These are phyloP conservation scores for Drosophila infuscata DNA, from an alignment of 2,888 invertebrate genomes.

Conservation along the genomic window DNA sequence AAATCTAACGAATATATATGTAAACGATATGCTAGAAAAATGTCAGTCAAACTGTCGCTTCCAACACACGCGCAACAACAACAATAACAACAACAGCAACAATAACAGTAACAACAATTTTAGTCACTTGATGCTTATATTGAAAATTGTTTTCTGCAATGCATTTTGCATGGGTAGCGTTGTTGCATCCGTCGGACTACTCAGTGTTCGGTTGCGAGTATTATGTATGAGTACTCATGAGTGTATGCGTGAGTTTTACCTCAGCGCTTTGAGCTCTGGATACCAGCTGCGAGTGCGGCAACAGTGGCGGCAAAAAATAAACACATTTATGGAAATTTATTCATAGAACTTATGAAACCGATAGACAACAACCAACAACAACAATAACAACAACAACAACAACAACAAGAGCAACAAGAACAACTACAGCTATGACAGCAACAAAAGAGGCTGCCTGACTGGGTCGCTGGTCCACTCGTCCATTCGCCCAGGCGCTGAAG, in stretches of 20 bases:
- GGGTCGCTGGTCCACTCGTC: constrained; percentile 67
- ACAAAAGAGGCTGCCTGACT: constrained; percentile 76
- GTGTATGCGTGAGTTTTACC: constrained; percentile 49
- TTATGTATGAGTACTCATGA: constrained; percentile 22
- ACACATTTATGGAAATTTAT: constrained; percentile 84
- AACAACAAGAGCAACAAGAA: constrained; percentile 56
- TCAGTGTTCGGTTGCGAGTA: constrained; percentile 19
- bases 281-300: constrained; percentile 71
- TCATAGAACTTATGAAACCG: constrained; percentile 84
- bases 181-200: constrained; percentile 71
- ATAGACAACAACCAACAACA: constrained; percentile 70
- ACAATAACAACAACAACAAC: constrained; percentile 44
- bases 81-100: constrained; percentile 31
- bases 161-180: constrained; percentile 64
- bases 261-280: constrained; percentile 39
- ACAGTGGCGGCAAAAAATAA: constrained; percentile 71
- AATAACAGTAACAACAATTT: constrained; percentile 51
- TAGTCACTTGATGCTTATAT: constrained; percentile 82
- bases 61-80: constrained; percentile 81
- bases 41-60: constrained; percentile 84
- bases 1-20: constrained; percentile 78
- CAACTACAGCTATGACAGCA: constrained; percentile 40
- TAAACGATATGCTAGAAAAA: constrained; percentile 83
- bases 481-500: constrained; percentile 45
- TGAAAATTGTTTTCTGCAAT: constrained; percentile 80